These are phyloP conservation scores for Plodia interpunctella DNA, from an alignment of 1,140 invertebrate genomes.

Conservation along the genomic window DNA sequence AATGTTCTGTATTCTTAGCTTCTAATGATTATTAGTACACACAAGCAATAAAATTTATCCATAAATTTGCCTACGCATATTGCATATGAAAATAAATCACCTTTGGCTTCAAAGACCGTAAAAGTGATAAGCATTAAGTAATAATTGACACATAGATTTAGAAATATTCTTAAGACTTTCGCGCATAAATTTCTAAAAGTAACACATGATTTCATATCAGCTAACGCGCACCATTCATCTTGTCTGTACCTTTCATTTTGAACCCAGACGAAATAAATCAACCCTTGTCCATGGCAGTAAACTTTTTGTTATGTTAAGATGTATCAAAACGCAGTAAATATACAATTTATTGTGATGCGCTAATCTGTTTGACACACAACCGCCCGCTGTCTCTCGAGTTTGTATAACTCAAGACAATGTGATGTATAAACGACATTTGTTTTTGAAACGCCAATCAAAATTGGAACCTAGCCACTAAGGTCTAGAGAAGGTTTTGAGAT, in stretches of 20 bases:
- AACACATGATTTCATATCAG: slow-evolving; percentile 12
- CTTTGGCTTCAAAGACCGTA: background rate
- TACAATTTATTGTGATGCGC: slow-evolving; percentile 56
- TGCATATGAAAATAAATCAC: background rate
- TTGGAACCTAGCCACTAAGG: slow-evolving; percentile 29
- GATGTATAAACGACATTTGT: slow-evolving; percentile 39
- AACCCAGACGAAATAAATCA: slow-evolving; percentile 47
- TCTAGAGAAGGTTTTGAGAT: slow-evolving; percentile 48
- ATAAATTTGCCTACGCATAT: background rate
- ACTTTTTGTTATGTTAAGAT: slow-evolving; percentile 45
- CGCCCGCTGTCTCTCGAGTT: slow-evolving; percentile 50
- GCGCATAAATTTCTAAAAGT: slow-evolving; percentile 8
- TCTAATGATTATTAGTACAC: no score
- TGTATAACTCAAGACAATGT: slow-evolving; percentile 34
- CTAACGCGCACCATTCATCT: slow-evolving; percentile 24
- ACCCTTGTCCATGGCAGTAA: slow-evolving; percentile 25
- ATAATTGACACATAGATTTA: background rate
- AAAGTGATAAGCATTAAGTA: slow-evolving; percentile 2
- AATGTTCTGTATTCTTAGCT: no score
- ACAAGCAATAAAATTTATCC: background rate
- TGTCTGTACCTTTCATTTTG: slow-evolving; percentile 40
- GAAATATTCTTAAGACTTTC: background rate
- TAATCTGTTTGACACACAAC: slow-evolving; percentile 49
- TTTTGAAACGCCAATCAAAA: slow-evolving; percentile 29
- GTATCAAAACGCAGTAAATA: slow-evolving; percentile 44